A percentile compares a stretch with the other conserved stretches of the same genome.
phyloP scores from a whole-genome alignment of 2,113 vertebrate genomes.

The Mastomys natalensis region DNA sequence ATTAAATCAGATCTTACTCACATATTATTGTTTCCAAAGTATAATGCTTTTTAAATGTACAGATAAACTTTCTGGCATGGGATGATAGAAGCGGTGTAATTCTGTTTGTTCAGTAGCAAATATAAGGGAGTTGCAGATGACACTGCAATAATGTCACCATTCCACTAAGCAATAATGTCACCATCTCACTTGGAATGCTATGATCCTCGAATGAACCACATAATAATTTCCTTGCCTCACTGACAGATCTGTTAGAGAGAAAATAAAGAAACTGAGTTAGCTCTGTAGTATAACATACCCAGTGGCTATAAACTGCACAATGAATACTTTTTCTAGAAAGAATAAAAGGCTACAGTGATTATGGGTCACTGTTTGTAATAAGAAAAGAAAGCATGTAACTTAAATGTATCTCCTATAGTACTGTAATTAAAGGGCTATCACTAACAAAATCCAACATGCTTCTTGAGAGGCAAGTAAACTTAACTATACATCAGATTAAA shows the following conservation, averaged over 20 bases:
- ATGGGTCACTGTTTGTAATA: conserved; percentile 24
- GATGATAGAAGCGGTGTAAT: neutral
- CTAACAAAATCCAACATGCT: neutral
- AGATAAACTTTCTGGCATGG: conserved; percentile 35
- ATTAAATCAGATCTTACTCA: conserved; percentile 71
- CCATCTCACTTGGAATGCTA: neutral
- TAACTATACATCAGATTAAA: neutral
- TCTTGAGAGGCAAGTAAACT: neutral
- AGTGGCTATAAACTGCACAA: neutral
- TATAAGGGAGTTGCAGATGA: neutral
- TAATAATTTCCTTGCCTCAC: neutral
- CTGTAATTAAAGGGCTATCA: neutral
- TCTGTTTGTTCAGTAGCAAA: neutral
- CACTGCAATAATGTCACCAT: neutral
- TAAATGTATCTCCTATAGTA: neutral
- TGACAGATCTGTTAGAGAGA: conserved; percentile 34
- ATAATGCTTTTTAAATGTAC: conserved; percentile 28
- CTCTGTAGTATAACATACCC: neutral
- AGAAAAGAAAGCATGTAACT: neutral
- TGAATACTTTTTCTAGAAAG: conserved; percentile 8
- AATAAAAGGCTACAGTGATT: neutral
- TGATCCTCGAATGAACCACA: conserved; percentile 25
- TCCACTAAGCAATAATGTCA: neutral
- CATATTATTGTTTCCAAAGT: conserved; percentile 70
- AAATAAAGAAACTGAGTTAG: neutral